These are phyloP conservation scores for Phytoseiulus persimilis DNA, from an alignment of 2,888 invertebrate species.

Conservation along the genomic window DNA sequence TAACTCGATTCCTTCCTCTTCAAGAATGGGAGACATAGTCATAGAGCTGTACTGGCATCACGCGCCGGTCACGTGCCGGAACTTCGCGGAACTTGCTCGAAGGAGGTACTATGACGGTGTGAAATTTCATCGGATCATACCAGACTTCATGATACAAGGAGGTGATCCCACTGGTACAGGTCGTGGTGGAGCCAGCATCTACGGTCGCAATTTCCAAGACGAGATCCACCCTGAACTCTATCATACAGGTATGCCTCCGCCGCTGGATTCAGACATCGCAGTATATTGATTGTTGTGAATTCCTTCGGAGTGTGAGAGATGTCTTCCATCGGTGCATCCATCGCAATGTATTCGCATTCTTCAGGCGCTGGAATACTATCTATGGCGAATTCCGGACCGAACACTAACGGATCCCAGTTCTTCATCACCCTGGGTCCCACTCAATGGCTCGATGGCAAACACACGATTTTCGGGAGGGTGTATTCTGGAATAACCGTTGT, in stretches of 20 bases:
- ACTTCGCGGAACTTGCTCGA: slow-evolving; percentile 86
- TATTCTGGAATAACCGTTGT: slow-evolving; percentile 80
- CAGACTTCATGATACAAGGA: slow-evolving; percentile 58
- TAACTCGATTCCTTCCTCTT: no score
- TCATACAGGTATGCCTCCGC: slow-evolving; percentile 65
- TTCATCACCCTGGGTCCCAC: slow-evolving; percentile 93
- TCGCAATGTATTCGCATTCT: slow-evolving; percentile 41
- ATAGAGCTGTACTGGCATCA: slow-evolving; percentile 98
- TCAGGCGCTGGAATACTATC: slow-evolving; percentile 71
- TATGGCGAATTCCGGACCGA: slow-evolving; percentile 97
- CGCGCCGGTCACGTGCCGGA: slow-evolving; percentile 89
- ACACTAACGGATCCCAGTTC: slow-evolving; percentile 96
- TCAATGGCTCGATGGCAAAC: slow-evolving; percentile 95
- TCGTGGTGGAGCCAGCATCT: slow-evolving; percentile 91
- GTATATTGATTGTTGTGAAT: no score
- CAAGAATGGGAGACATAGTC: slow-evolving; percentile 72
- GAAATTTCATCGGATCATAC: slow-evolving; percentile 88
- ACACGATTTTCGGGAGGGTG: slow-evolving; percentile 86
- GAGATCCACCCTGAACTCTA: slow-evolving; percentile 88
- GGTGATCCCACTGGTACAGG: slow-evolving; percentile 95
- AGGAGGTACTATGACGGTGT: slow-evolving; percentile 93
- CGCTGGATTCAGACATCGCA: no score
- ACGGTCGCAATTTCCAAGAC: slow-evolving; percentile 87
- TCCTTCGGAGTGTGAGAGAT: no score
- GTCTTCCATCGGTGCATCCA: no score